Percentiles rank a stretch among this genome's conserved stretches.
Conservation (phyloP, 2,797 vertebrate species). For the Etheostoma perlongum region DNA sequence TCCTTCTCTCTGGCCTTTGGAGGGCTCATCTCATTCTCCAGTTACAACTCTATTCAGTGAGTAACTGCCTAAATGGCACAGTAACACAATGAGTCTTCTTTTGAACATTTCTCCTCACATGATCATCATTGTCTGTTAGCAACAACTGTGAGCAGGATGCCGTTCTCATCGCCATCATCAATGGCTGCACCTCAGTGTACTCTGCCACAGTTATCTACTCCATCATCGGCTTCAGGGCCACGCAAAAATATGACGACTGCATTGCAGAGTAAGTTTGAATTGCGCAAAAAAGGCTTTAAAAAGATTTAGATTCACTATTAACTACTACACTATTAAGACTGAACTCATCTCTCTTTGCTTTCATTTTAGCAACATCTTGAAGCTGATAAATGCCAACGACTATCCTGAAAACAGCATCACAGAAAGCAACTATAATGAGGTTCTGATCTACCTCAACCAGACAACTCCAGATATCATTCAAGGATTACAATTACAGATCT, state of each 20-base stretch:
- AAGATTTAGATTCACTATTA: not conserved
- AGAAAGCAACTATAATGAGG: constrained; percentile 84
- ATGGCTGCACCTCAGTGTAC: constrained; percentile 92
- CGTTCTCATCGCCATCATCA: constrained; percentile 91
- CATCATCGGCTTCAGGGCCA: constrained; percentile 96
- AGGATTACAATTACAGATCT: constrained; percentile 82
- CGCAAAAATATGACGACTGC: constrained; percentile 89
- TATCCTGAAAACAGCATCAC: constrained; percentile 89
- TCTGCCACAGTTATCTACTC: constrained; percentile 94
- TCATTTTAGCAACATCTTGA: constrained; percentile 89
- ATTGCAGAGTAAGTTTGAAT: constrained; percentile 81
- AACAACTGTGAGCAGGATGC: constrained; percentile 96
- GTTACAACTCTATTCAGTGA: constrained; percentile 97
- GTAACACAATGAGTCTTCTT: not conserved
- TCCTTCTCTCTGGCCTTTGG: constrained; percentile 96
- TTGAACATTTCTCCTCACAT: not conserved
- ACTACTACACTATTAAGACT: too few species aligned
- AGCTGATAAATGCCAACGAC: constrained; percentile 90
- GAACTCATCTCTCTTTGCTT: not conserved
- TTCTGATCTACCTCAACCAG: constrained; percentile 77
- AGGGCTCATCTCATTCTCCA: constrained; percentile 97
- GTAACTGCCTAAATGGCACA: constrained; percentile 60
- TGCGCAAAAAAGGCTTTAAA: too few species aligned
- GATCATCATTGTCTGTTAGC: constrained; percentile 73
- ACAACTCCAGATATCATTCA: constrained; percentile 72